Base-by-base conservation (phyloP, 2,113 vertebrate genomes). In the Lamprologus ornatipinnis region DNA sequence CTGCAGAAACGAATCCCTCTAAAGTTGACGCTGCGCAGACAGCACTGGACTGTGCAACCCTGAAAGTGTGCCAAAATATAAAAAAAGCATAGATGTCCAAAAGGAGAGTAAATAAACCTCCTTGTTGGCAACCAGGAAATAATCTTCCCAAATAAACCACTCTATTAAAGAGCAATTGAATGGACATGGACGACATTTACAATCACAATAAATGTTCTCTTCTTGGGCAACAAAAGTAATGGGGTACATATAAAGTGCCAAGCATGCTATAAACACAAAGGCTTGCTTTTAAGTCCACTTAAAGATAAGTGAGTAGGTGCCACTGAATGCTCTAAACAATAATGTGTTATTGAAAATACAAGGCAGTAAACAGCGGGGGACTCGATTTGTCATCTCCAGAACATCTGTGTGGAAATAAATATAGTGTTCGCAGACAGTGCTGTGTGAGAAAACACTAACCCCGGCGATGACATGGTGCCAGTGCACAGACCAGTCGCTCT, bases 251-350 rank as follows among this genome's bases (percentile, higher is more conserved):
- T n/a, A 10, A 65, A 42, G 23, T 12, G 11, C 6, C 40, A 35
- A 26, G 4, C 19, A 68, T 51, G 45, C 47, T 40, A 35, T 81
- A 60, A 51, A 9, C 70, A 45, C 28, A 42, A 70, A 33, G 14
- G 6, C 70, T 70, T 11, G 1, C 63, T 70, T 83, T 87, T 51
- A 78, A 51, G 49, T 51, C 51, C 58, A 73, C 68, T 82, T 82
- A 15, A 83, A 51, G 19, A 84, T 92, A 87, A 91, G 82, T 87
- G 87, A 89, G 57, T 42, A 11, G 53, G 73, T 78, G 79, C 88
- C 33, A 21, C 84, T 53, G 7, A 92, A 86, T 60, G 35, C 58
- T 81, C 82, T 47, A 57, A 85, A 85, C 51, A 83, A 84, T 80
- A 80, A 82, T 15, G 55, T 4, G 3, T 51, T 53, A 42, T 47